Base-by-base conservation (phyloP, 1,140 invertebrate species). In the Triops longicaudatus region DNA sequence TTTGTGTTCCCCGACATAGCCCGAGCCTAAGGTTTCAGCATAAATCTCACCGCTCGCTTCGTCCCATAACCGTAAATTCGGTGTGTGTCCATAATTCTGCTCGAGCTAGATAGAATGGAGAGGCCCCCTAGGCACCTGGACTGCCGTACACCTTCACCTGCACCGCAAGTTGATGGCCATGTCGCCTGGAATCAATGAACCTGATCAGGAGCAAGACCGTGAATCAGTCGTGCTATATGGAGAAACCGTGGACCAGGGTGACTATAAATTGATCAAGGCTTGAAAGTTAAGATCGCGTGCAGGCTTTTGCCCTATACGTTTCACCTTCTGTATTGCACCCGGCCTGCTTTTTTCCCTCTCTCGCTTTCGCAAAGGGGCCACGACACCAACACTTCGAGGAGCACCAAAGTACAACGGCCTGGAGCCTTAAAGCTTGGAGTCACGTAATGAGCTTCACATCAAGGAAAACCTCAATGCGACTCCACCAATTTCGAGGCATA, bases 121-220 rank as follows among this genome's bases (percentile, higher is more conserved):
- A 63, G 50, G 50, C 50, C 50, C 50, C 50, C 50, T 63, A 63
- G 50, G 50, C 50, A 63, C 50, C 50, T 63, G 50, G 17, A 63
- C 50, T 63, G 50, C 50, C 50, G 50, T 63, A 63, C 50, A 63
- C 50, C 50, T 63, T 63, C 50, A 63, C 50, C 50, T 63, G 50
- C 50, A 63, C 50, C 50, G 50, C 50, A 63, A 63, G 17, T 63
- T 63, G 50, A 63, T 63, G 50, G 50, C 50, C 50, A 63, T 63
- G 50, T 63, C 50, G 50, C 50, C 50, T 9, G 50, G 50, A 63
- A 63, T 63, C 50, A 63, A 63, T 63, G 50, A 14, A 22, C 17
- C 50, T 63, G 50, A 63, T 63, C 50, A 63, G 50, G 50, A 63
- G 50, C 50, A 63, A 63, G 50, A 17, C 50, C 50, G 50, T 63